Evolutionary conservation across 1,140 invertebrate species (phyloP), one percentile per base, ranked within the genome.

Genomic region (Nomia melanderi): DNA sequence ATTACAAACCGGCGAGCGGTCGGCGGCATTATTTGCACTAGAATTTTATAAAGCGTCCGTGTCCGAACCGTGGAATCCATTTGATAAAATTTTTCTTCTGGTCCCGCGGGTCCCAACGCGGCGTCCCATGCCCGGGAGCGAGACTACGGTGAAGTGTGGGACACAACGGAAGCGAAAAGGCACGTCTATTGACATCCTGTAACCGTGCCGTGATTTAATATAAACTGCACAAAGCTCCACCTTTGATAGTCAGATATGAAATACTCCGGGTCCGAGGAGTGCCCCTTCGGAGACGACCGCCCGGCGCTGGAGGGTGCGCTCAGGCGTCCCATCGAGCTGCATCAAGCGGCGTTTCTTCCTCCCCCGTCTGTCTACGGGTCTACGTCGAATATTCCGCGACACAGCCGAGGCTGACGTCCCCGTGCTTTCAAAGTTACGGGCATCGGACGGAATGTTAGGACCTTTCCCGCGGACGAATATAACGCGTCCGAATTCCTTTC

Each of bases 181-280:
- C 75, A 83, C 65, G 77, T 84, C 85, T 89, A 87, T 87, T 86
- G 85, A 89, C 85, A 84, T 88, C 81, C 79, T 75, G 84, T 86
- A 84, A 80, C 67, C 84, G 63, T 86, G 69, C 73, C 54, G 64
- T 87, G 87, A 90, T 90, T 91, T 88, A 88, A 91, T 91, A 90
- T 91, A 87, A 89, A 86, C 80, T 84, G 77, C 79, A 90, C 84
- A 88, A 90, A 89, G 86, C 79, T 76, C 59, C 80, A 88, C 84
- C 88, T 90, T 90, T 90, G 86, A 90, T 84, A 87, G 80, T 79
- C 85, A 88, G 89, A 90, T 86, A 85, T 85, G 86, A 90, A 90
- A 90, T 89, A 89, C 85, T 85, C 87, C 63, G 80, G 41, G 80
- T 77, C 78, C 73, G 79, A 79, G 78, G 79, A 86, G 82, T 79